A percentile compares a stretch with the other conserved stretches of the same genome.
Conservation (phyloP, 1,140 invertebrate species). For the Pogonus chalceus region DNA sequence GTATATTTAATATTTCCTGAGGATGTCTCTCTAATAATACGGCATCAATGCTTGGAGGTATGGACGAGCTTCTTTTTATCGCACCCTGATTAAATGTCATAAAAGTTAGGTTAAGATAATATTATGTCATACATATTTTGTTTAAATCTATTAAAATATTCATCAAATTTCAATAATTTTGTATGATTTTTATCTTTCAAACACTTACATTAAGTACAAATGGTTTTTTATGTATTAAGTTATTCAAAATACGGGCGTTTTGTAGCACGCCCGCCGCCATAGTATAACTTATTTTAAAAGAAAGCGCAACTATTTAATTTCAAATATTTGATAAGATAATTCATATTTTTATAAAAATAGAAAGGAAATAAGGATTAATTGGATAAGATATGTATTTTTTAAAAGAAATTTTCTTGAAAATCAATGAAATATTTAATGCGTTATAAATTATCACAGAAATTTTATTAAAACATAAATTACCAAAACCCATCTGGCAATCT, state of each 20-base stretch:
- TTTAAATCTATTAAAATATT: background rate
- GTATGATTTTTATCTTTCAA: background rate
- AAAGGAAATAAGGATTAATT: too few relatives aligned
- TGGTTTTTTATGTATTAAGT: background rate
- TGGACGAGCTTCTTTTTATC: background rate
- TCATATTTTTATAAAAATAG: too few relatives aligned
- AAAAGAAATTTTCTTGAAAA: too few relatives aligned
- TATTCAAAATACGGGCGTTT: background rate
- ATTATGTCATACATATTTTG: background rate
- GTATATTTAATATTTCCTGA: background rate
- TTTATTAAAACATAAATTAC: constrained; percentile 36
- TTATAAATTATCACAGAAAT: too few relatives aligned
- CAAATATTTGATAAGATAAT: too few relatives aligned
- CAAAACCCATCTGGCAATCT: constrained; percentile 55
- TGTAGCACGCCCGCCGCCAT: background rate
- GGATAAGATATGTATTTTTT: too few relatives aligned
- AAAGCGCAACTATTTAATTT: background rate
- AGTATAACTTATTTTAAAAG: too few relatives aligned
- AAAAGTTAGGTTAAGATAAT: background rate
- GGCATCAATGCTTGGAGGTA: background rate
- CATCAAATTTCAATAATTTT: background rate
- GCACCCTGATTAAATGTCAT: background rate
- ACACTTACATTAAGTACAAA: background rate
- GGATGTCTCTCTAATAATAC: background rate
- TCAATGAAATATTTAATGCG: too few relatives aligned